Conservation (phyloP, 2,113 vertebrate genomes). For the Otis tarda region DNA sequence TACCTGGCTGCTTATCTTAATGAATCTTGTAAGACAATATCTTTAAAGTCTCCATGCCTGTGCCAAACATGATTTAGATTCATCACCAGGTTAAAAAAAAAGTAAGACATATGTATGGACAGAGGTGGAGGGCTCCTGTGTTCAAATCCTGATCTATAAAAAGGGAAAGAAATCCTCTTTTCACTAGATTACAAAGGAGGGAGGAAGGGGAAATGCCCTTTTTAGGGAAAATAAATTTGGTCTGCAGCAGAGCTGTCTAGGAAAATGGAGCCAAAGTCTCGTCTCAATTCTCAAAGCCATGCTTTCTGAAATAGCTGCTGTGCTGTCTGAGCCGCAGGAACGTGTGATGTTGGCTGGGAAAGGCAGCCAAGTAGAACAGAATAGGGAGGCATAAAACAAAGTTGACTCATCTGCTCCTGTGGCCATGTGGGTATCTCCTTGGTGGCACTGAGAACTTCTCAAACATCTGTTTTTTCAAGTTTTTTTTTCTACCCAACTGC, state of each 20-base stretch:
- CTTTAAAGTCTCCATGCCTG: not conserved
- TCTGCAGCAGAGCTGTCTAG: not conserved
- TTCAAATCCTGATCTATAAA: not conserved
- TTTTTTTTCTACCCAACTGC: not conserved
- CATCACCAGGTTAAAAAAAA: not conserved
- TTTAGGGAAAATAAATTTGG: not conserved
- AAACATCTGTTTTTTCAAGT: not conserved
- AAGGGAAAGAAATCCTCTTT: not conserved
- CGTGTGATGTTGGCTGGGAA: not conserved
- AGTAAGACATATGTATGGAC: not conserved
- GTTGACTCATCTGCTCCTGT: not conserved
- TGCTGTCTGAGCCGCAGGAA: not conserved
- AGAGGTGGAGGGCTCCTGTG: not conserved
- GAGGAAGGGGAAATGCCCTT: not conserved
- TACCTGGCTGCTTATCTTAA: not conserved
- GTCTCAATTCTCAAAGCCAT: not conserved
- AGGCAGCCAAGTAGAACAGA: not conserved
- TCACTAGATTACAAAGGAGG: not conserved
- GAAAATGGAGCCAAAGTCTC: not conserved
- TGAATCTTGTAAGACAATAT: not conserved
- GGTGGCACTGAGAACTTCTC: not conserved
- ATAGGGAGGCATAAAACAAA: not conserved
- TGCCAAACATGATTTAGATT: not conserved
- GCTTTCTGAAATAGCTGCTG: not conserved
- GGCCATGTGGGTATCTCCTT: not conserved